A percentile compares a stretch with the other conserved stretches of the same genome.
Conservation (phyloP, 2,888 invertebrate genomes). For the Liodrosophila aerea region DNA sequence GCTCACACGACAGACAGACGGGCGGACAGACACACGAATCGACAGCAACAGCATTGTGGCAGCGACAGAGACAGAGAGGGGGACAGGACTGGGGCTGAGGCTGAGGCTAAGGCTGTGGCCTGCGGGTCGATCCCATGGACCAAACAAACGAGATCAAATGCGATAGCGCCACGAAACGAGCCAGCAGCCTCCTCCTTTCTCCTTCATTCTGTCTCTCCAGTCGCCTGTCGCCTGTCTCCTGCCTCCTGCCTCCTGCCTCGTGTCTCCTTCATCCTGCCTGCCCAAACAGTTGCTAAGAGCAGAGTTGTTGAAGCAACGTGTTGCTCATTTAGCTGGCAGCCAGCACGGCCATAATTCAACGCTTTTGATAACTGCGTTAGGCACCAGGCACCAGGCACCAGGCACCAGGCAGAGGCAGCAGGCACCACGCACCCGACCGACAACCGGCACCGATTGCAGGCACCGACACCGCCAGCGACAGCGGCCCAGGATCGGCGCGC, state of each 20-base stretch:
- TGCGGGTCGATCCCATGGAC: constrained; percentile 67
- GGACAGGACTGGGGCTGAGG: neutral
- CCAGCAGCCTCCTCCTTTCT: constrained; percentile 11
- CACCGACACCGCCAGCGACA: constrained; percentile 5
- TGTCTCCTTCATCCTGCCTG: constrained; percentile 9
- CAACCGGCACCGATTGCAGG: constrained; percentile 6
- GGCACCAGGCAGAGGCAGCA: too few species aligned
- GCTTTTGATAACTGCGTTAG: constrained; percentile 77
- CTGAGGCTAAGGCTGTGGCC: constrained; percentile 27
- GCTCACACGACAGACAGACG: constrained; percentile 45
- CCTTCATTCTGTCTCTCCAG: neutral
- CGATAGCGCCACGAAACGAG: constrained; percentile 79
- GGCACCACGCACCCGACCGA: too few species aligned
- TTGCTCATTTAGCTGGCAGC: constrained; percentile 72
- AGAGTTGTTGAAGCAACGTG: constrained; percentile 47
- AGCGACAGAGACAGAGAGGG: constrained; percentile 5
- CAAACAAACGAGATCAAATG: constrained; percentile 80
- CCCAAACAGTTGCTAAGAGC: constrained; percentile 4
- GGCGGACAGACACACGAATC: too few species aligned
- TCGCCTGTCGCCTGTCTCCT: neutral
- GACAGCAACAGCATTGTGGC: neutral
- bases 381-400: constrained; percentile 15
- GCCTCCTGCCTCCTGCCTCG: neutral
- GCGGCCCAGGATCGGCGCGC: constrained; percentile 68
- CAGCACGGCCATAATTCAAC: constrained; percentile 79